Conservation (phyloP, 2,888 invertebrate genomes). For the Teleogryllus oceanicus region DNA sequence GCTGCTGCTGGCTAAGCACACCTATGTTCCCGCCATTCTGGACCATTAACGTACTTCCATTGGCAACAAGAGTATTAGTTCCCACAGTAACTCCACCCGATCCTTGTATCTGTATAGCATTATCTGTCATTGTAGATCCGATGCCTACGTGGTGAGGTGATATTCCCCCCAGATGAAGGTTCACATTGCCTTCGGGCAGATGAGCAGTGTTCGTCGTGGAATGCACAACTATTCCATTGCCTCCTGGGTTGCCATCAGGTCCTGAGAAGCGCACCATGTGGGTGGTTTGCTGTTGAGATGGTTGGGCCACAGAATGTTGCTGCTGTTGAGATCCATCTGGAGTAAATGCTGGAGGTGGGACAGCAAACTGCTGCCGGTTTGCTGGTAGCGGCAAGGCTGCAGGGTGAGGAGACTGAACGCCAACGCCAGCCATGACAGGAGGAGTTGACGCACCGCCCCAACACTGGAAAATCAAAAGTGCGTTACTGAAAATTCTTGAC, state of each 20-base stretch:
- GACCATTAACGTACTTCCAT: constrained; percentile 25
- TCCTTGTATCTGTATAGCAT: background rate
- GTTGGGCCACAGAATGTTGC: background rate
- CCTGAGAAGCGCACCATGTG: background rate
- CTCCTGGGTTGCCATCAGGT: background rate
- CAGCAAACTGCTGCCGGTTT: background rate
- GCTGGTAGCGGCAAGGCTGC: background rate
- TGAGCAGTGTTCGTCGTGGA: background rate
- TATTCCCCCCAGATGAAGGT: background rate
- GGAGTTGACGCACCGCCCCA: background rate
- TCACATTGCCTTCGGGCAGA: background rate
- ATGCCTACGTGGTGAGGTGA: background rate
- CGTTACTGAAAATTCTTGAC: too few species aligned
- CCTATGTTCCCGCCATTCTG: constrained; percentile 21
- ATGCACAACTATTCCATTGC: constrained; percentile 6
- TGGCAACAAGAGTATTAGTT: constrained; percentile 2
- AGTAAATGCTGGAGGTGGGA: background rate
- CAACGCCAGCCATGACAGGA: background rate
- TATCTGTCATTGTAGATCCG: background rate
- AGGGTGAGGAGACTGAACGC: background rate
- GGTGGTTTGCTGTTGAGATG: background rate
- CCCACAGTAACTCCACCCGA: background rate
- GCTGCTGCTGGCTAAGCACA: constrained; percentile 22
- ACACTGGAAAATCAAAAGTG: background rate
- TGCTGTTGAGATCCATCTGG: background rate